Evolutionary conservation across 2,797 vertebrate genomes (phyloP), one percentile per base, ranked within the genome.

Genomic region (Lacerta agilis): DNA sequence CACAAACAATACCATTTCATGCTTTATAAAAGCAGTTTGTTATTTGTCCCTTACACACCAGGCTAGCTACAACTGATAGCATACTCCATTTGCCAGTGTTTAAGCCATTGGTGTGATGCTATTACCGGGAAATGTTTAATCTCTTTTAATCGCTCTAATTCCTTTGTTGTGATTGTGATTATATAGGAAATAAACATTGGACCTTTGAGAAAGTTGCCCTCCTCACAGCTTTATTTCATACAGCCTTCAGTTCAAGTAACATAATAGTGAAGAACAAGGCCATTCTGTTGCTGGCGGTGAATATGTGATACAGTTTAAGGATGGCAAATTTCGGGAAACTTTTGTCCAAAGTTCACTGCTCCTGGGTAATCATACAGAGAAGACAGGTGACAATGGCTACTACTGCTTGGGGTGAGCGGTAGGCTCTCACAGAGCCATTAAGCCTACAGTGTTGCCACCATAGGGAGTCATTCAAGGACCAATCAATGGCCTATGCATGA

Each of bases 1-100:
- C 13, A 78, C 20, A 87, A 90, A 23, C n/a, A 83, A 91, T 88
- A 75, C 11, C 2, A 10, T 58, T 91, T 83, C 3, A 38, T 27
- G 82, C 25, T 49, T 90, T 86, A 23, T 15, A 11, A 49, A 77
- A 89, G 79, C 2, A 86, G 0, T 72, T 10, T 61, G 6, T 45
- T 66, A 64, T 82, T 81, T 77, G 20, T 69, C 67, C 80, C 1
- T 0, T 29, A 76, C 18, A 77, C 88, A 88, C 73, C 25, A 55
- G 67, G 86, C 43, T 55, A 58, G 69, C 36, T 64, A 45, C 18
- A 41, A 82, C 29, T 75, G 55, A 66, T 73, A 61, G 38, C 45
- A 43, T 10, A n/a, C 18, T 69, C n/a, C 33, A 36, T 20, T 58
- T 49, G 36, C 49, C 45, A 58, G 25, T 73, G 29, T 43, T 84